phyloP scores from a whole-genome alignment of 2,113 vertebrate species.

The Urocynchramus pylzowi region DNA sequence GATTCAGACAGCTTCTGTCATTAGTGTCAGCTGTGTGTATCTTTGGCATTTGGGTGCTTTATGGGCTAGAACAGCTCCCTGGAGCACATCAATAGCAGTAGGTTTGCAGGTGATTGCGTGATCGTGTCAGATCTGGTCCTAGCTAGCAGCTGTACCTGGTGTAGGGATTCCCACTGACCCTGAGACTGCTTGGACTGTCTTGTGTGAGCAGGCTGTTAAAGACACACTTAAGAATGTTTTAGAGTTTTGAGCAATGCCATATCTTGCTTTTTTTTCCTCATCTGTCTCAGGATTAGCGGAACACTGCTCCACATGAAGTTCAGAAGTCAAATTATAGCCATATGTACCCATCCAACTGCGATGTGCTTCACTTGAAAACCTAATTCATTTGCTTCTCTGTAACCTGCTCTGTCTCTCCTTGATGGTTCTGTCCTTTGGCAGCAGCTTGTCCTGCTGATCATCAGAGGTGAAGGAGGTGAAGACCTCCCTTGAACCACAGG shows the following conservation, averaged over 20 bases:
- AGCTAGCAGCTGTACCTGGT: not conserved
- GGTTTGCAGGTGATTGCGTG: not conserved
- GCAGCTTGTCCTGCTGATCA: not conserved
- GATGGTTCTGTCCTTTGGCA: not conserved
- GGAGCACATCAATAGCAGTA: accelerated
- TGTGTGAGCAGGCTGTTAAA: not conserved
- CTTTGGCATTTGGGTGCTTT: not conserved
- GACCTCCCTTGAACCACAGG: not conserved
- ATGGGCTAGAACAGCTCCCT: not conserved
- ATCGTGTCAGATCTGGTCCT: not conserved
- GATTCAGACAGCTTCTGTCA: not conserved
- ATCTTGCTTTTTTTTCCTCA: not conserved
- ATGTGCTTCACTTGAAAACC: not conserved
- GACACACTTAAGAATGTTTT: accelerated
- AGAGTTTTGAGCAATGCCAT: not conserved
- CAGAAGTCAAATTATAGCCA: not conserved
- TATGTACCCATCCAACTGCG: not conserved
- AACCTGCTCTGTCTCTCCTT: not conserved
- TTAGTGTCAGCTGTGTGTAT: not conserved
- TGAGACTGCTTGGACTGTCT: not conserved
- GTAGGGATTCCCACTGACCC: not conserved
- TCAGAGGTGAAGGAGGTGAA: too few relatives aligned
- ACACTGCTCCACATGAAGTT: not conserved
- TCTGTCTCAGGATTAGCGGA: not conserved
- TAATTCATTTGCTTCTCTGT: not conserved